phyloP scores from a whole-genome alignment of 2,888 invertebrate genomes.

The Rosalia funebris region DNA sequence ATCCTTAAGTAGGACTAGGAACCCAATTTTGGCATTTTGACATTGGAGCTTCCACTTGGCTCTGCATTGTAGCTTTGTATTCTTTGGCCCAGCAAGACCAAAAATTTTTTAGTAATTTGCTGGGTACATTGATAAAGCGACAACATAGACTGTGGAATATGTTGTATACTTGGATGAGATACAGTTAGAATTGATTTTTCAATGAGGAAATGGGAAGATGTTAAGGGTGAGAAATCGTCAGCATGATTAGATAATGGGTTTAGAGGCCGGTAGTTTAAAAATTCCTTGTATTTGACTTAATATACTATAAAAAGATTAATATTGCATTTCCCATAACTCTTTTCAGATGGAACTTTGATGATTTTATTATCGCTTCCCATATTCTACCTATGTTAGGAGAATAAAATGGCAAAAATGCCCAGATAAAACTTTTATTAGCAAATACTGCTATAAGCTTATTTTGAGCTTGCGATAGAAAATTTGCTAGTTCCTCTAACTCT shows the following conservation, averaged over 20 bases:
- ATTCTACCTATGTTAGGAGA: constrained; percentile 34
- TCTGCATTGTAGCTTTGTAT: constrained; percentile 37
- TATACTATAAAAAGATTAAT: constrained; percentile 29
- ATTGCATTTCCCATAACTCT: constrained; percentile 23
- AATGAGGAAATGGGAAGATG: constrained; percentile 10
- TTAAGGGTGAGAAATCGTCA: constrained; percentile 29
- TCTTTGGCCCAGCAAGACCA: constrained; percentile 39
- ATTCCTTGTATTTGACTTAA: constrained; percentile 36
- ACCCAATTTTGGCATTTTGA: not conserved
- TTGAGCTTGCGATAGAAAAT: not conserved
- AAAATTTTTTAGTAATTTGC: constrained; percentile 34
- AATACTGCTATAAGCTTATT: not conserved
- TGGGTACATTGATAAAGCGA: constrained; percentile 28
- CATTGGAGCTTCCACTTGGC: constrained; percentile 30
- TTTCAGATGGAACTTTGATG: constrained; percentile 30
- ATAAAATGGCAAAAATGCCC: constrained; percentile 34
- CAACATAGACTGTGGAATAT: constrained; percentile 19
- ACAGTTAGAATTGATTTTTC: constrained; percentile 24
- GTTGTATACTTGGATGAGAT: constrained; percentile 28
- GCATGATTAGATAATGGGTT: constrained; percentile 35
- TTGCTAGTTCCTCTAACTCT: constrained; percentile 4
- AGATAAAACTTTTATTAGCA: too few relatives aligned
- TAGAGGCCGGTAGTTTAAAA: constrained; percentile 36
- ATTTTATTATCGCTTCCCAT: constrained; percentile 28
- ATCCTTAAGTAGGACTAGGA: constrained; percentile 12